Evolutionary conservation across 2,888 invertebrate genomes (phyloP), one percentile per base, ranked within the genome.

Genomic region (Andrena camellia): DNA sequence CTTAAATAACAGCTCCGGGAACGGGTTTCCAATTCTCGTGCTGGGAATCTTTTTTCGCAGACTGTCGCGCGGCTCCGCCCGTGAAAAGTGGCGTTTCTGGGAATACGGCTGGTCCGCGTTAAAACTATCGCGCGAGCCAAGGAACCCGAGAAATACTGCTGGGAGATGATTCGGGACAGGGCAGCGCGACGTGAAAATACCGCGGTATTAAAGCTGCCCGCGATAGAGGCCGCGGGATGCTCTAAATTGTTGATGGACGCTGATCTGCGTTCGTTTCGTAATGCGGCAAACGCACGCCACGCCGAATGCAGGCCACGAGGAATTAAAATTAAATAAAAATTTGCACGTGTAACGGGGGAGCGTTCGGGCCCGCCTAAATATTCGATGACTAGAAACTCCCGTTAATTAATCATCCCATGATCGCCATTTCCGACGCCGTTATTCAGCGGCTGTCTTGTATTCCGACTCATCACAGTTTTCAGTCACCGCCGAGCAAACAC

Each of bases 1-100:
- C 54, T 52, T 71, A 74, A 78, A 78, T 67, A 66, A 73, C 66
- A 63, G 31, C 26, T 26, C 62, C 62, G 50, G 66, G 17, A 54
- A 62, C 59, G 68, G 57, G 57, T 68, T 64, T 42, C 23, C 69
- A 29, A 31, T 62, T 33, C 57, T 3, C 20, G 17, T 52, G 20
- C 20, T 17, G 17, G 48, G 20, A 31, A 67, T 67, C 35, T 54
- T 64, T 78, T 66, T 52, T 35, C 54, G n/a, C 29, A 31, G 6
- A n/a, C 26, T 62, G 6, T 4, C 8, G 17, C 26, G 7, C 42
- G 10, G 26, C 10, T 4, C 2, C 13, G 2, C 10, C 20, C 31
- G 26, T 13, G 42, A 23, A 70, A 64, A 52, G 50, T 20, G 23
- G 13, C 57, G 71, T 33, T 7, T 62, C 70, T 3, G 48, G 29